Evolutionary conservation across 2,888 invertebrate species (phyloP).

Genomic region (Dioctria rufipes): DNA sequence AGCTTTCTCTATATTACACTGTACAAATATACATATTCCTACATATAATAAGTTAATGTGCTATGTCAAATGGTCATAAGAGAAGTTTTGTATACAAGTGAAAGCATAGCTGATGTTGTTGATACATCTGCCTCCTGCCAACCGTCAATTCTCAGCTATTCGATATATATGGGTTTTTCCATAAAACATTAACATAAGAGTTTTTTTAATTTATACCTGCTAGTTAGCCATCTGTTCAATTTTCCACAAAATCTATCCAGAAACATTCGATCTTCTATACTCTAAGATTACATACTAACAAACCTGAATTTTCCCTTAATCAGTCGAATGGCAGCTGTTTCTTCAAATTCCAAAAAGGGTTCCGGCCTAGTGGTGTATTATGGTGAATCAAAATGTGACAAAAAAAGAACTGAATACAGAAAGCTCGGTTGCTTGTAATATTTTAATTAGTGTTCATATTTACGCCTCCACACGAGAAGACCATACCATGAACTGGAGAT

Average conservation of each 20-base stretch:
- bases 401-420: slow-evolving; percentile 12
- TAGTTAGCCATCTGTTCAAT: slow-evolving; percentile 10
- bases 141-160: slow-evolving; percentile 7
- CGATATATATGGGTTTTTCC: slow-evolving; percentile 3
- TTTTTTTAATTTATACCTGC: neutral
- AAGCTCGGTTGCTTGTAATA: slow-evolving; percentile 33
- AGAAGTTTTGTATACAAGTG: no score
- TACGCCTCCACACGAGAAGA: neutral
- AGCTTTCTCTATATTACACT: no score
- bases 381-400: slow-evolving; percentile 2
- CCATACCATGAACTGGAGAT: slow-evolving; percentile 1
- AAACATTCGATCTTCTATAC: neutral
- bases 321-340: neutral
- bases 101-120: no score
- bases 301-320: neutral
- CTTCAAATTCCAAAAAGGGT: neutral
- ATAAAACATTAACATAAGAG: neutral
- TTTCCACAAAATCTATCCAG: neutral
- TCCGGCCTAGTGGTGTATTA: neutral
- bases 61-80: no score
- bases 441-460: slow-evolving; percentile 37
- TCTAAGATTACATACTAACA: neutral
- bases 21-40: no score
- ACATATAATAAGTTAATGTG: no score
- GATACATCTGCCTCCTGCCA: neutral